Conservation (phyloP, 2,888 invertebrate species). For the Polyploca ridens region DNA sequence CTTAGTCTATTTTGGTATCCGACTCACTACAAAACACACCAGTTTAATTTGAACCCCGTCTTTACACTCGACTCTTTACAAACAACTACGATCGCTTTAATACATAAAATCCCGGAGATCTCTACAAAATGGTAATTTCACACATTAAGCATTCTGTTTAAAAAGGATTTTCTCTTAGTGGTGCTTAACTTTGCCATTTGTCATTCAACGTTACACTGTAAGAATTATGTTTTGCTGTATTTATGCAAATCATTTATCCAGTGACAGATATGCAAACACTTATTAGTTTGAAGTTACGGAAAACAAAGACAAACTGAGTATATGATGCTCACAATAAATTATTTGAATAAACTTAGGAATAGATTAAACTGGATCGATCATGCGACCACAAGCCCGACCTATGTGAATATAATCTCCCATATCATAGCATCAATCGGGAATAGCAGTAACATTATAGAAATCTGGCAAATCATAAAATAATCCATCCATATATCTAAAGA, state of each 20-base stretch:
- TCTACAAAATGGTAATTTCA: slow-evolving; percentile 50
- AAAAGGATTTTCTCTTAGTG: slow-evolving; percentile 62
- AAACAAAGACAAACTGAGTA: neutral
- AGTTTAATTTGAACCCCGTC: slow-evolving; percentile 50
- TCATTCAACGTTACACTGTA: slow-evolving; percentile 51
- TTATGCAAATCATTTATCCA: neutral
- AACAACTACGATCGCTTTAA: slow-evolving; percentile 46
- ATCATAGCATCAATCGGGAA: no score
- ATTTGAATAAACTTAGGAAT: no score
- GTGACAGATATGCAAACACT: neutral
- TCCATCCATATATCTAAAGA: neutral
- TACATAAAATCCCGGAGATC: slow-evolving; percentile 49
- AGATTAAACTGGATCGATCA: neutral
- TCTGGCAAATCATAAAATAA: neutral
- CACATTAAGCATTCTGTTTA: slow-evolving; percentile 47
- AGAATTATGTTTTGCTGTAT: slow-evolving; percentile 23
- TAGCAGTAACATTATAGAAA: no score
- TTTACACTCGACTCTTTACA: slow-evolving; percentile 42
- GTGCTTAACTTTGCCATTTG: slow-evolving; percentile 51
- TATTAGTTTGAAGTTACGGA: neutral
- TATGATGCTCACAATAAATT: neutral
- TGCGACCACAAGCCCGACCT: no score
- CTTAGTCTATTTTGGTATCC: slow-evolving; percentile 74
- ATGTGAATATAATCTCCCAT: no score
- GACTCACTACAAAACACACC: slow-evolving; percentile 60